Evolutionary conservation across 2,888 invertebrate genomes (phyloP), one percentile per base, ranked within the genome.

Genomic region (Dilophus febrilis): DNA sequence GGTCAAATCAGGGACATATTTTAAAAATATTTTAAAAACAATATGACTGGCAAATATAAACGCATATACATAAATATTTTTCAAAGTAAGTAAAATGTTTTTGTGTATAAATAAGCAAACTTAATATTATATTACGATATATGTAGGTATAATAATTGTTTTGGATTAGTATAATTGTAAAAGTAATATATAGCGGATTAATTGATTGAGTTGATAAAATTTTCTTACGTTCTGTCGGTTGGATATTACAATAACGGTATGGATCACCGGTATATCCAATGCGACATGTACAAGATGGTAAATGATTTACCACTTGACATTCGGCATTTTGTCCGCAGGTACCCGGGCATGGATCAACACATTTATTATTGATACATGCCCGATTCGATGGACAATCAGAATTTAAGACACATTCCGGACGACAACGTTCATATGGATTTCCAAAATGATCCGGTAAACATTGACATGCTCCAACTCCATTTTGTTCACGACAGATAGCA

Each of bases 331-430:
- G 73, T 12, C 81, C 85, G 51, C 86, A 86, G 33, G 80, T 75
- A 38, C 79, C 79, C 4, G 70, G 67, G 49, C 84, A 85, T 14
- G 84, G 84, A 61, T 84, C 75, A 31, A 73, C 69, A 53, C 85
- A 86, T 8, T 4, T 14, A 14, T 10, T 18, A 11, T 12, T 34
- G 34, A 22, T 22, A 52, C 84, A 85, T 11, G 83, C 81, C 50
- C 68, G 61, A 53, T 78, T 71, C 37, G 74, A 73, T 11, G 75
- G 62, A 55, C 86, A 87, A 54, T 87, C 86, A 2, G 78, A 73
- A 57, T 81, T 83, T 35, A 81, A 65, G 31, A 79, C 65, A 55
- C 87, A 87, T 63, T 86, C 85, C 1, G 83, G 83, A 46, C 77
- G 71, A 52, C 86, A 86, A 11, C 75, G 75, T 51, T 72, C 71